Evolutionary conservation across 2,113 vertebrate species (phyloP), one percentile per base, ranked within the genome.

Genomic region (Anolis sagrei): DNA sequence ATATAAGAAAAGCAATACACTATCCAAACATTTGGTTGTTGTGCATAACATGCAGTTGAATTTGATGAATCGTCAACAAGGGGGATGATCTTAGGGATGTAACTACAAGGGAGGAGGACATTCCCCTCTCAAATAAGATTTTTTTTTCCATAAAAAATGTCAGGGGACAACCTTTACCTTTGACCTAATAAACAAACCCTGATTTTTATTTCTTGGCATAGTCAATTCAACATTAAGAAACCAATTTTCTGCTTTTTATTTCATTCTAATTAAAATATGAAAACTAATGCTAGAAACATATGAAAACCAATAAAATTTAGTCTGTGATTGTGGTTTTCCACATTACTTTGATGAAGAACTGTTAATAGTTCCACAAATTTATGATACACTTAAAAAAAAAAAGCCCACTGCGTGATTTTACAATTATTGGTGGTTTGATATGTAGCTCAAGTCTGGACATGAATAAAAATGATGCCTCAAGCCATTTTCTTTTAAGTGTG

Each of bases 321-420:
- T 13, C 48, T 76, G 36, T 85, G 79, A 54, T 21, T 61, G 34
- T 7, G 4, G 62, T 2, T 6, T 79, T 86, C 29, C 25, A 83
- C 14, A 2, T 54, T n/a, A 75, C 3, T 79, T 86, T 49, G 7
- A 19, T 87, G 80, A 48, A 0, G 0, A 73, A 23, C 51, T 82
- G 86, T 51, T 69, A 19, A 51, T 86, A 32, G 87, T 86, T 61
- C 6, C 83, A 82, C 8, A 75, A 14, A 34, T 81, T 25, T 66
- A 51, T 13, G 86, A 49, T 9, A 29, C 9, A 3, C 82, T 68
- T 16, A 7, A 7, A 1, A 21, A 39, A 9, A 73, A 68, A 39
- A 85, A 89, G 89, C 74, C 2, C 13, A 70, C 48, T 44, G 1
- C 70, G 29, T 86, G 51, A 88, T 84, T 88, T 75, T 86, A n/a